Base-by-base conservation (phyloP, 1,140 invertebrate genomes). In the Nasonia longicornis region DNA sequence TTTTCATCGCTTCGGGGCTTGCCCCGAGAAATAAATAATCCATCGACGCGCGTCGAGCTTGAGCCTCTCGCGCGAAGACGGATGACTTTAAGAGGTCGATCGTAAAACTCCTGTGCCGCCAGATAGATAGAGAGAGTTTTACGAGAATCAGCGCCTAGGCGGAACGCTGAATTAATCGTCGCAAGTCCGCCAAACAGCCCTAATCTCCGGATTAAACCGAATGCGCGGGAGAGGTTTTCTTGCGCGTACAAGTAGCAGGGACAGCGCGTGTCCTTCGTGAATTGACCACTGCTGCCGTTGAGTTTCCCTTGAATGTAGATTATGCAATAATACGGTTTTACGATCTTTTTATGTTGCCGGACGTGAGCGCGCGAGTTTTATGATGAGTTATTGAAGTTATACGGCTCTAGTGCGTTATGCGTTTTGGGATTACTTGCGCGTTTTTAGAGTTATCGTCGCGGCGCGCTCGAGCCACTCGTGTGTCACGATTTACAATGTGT, bases 1-100 rank as follows among this genome's bases (percentile, higher is more conserved):
- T 78, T 78, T 72, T 77, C 38, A 77, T 67, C 20, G n/a, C 29
- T 29, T 29, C 63, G 31, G 73, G 48, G 48, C 72, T 52, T 42
- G 72, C n/a, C 6, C 14, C 2, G 58, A 58, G 64, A 79, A 71
- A 79, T 79, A 79, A 79, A 79, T 79, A 79, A 79, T 79, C 77
- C 67, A 71, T 79, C 77, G 77, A 79, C 77, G 69, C 45, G 3
- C 20, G 38, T 69, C 42, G 64, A 70, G 38, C 29, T 38, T 35
- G 52, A 31, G 38, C 35, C 26, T 45, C 31, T 12, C 64, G 22
- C 64, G 22, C 48, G n/a, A 80, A 80, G 78, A 80, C 71, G 58
- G 48, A 80, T 69, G 79, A 80, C 72, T 80, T 69, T 10, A 58
- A 79, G 16, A 63, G 70, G 71, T 42, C 79, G 42, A 74, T 67